Base-by-base conservation (phyloP, 2,113 vertebrate genomes). In the Sclerurus mexicanus region DNA sequence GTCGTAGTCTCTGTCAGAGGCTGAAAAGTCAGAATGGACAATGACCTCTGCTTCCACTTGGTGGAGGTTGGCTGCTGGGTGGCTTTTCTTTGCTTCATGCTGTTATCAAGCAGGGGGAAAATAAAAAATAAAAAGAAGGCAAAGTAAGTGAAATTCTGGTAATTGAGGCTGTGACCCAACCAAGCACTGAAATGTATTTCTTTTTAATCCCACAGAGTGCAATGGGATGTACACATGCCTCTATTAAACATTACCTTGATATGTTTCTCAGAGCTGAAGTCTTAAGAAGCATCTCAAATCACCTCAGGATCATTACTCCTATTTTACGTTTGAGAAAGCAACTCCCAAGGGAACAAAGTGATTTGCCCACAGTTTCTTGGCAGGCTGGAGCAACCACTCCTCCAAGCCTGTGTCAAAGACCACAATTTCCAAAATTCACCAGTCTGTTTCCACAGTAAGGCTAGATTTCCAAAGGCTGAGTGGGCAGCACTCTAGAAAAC, bases 21-120 rank as follows among this genome's bases (percentile, higher is more conserved):
- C 98, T 28, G 98, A 98, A 85, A 99, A 98, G 96, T 99, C 99
- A 12, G 99, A 99, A 96, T 99, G 99, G 93, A 99, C 99, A 1
- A 99, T 99, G 92, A 99, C 99, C 40, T 99, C 99, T 1, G 99
- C 99, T 96, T 99, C 99, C 64, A 99, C 98, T 96, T 98, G 98
- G 97, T 99, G 99, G 66, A 98, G 97, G 96, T 91, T 98, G 91
- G 97, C 89, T 8, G 98, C 97, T 1, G 89, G 60, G 21, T 97
- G 97, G 52, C 97, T 98, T 94, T 97, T 98, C 87, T 97, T 98
- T 24, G 96, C 95, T 23, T 97, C 97, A 39, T 91, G 98, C 98
- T 98, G 69, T 82, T 93, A 68, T 9, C 23, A 80, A 74, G 75
- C 18, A 44, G 46, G 40, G 46, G 37, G 24, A 21, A 76, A 62